Percentiles rank a stretch among this genome's conserved stretches.
Evolutionary conservation across 2,888 invertebrate species (phyloP).

Genomic region (Teleiodes luculella): DNA sequence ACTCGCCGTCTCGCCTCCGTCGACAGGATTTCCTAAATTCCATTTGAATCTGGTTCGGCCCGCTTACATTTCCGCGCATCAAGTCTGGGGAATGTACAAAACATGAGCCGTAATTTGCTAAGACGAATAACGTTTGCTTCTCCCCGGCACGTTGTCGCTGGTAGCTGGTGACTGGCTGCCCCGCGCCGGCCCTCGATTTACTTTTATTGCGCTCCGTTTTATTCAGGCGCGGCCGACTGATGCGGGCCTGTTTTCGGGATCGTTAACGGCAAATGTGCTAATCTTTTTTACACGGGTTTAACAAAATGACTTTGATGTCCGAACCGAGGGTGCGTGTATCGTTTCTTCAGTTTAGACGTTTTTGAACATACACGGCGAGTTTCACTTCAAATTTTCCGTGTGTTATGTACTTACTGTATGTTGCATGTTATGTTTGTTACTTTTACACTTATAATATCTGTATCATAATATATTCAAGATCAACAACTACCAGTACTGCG

Average conservation of each 20-base stretch:
- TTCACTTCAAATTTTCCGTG: too few relatives aligned
- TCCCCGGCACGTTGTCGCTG: conserved; percentile 65
- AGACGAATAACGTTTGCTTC: conserved; percentile 77
- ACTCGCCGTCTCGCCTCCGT: not conserved
- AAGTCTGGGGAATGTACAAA: conserved; percentile 59
- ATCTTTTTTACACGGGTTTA: conserved; percentile 69
- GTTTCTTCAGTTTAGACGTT: conserved; percentile 57
- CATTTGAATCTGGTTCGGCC: conserved; percentile 52
- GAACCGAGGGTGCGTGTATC: conserved; percentile 44
- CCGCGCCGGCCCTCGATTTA: conserved; percentile 60
- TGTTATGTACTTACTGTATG: too few relatives aligned
- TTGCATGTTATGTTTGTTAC: too few relatives aligned
- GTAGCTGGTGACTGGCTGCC: not conserved
- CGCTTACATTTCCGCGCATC: conserved; percentile 56
- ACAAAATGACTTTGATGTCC: conserved; percentile 60
- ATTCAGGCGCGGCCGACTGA: conserved; percentile 52
- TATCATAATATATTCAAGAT: too few relatives aligned
- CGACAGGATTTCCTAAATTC: conserved; percentile 42
- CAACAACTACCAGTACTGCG: too few relatives aligned
- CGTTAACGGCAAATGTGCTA: conserved; percentile 75
- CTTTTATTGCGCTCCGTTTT: conserved; percentile 76
- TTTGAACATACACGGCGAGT: conserved; percentile 31
- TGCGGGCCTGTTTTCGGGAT: conserved; percentile 71
- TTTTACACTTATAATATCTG: too few relatives aligned
- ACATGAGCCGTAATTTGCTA: conserved; percentile 73